phyloP scores from a whole-genome alignment of 2,888 invertebrate species.

The Euphydryas editha region DNA sequence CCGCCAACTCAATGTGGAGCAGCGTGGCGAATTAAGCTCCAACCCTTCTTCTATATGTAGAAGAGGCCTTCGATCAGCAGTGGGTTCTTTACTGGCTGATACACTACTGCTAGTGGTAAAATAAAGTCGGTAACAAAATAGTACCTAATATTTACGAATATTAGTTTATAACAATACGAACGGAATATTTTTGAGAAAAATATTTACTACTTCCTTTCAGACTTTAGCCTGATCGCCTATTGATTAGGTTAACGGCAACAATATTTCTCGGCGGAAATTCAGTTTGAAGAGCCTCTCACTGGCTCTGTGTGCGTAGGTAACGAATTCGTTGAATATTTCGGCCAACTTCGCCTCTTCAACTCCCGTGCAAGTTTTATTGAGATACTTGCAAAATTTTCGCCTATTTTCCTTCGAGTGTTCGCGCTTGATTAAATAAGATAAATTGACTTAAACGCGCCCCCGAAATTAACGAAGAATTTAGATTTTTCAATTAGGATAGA shows the following conservation, averaged over 20 bases:
- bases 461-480: constrained; percentile 52
- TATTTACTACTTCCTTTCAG: background rate
- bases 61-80: too few species aligned
- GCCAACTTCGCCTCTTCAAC: constrained; percentile 67
- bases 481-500: constrained; percentile 54
- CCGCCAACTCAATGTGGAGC: too few species aligned
- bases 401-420: constrained; percentile 73
- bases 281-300: constrained; percentile 34
- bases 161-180: background rate
- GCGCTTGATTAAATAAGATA: constrained; percentile 81
- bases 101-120: background rate
- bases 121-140: background rate
- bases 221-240: constrained; percentile 11
- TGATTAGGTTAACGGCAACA: constrained; percentile 31
- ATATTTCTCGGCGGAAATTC: constrained; percentile 31
- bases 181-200: background rate
- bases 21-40: too few species aligned
- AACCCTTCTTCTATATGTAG: too few species aligned
- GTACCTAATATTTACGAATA: background rate
- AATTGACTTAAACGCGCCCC: constrained; percentile 72
- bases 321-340: constrained; percentile 74
- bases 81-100: too few species aligned
- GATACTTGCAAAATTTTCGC: constrained; percentile 82
- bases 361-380: constrained; percentile 78
- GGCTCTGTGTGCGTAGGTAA: constrained; percentile 54